These are phyloP conservation scores for Bombus consobrinus DNA, from an alignment of 1,140 invertebrate species.

Conservation along the genomic window DNA sequence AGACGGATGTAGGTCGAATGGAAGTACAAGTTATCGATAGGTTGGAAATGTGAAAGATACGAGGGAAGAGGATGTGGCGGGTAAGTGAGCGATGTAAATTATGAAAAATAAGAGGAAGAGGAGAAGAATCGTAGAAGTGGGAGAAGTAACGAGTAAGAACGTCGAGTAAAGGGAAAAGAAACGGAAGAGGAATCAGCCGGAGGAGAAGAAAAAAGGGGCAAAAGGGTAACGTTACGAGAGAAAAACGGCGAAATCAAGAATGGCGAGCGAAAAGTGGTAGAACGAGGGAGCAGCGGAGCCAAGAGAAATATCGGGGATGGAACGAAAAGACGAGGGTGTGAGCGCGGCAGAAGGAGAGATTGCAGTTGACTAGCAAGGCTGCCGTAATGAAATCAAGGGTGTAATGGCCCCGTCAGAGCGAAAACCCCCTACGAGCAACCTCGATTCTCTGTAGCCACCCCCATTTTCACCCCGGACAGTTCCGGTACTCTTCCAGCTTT, in stretches of 20 bases:
- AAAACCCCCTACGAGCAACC: conserved; percentile 68
- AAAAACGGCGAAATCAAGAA: conserved; percentile 12
- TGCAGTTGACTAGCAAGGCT: conserved; percentile 75
- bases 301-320: conserved; percentile 58
- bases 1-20: neutral
- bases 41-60: neutral
- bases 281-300: conserved; percentile 11
- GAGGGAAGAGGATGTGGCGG: neutral
- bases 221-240: neutral
- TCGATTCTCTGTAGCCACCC: conserved; percentile 65
- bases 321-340: conserved; percentile 55
- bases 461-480: conserved; percentile 49
- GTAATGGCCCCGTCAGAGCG: conserved; percentile 79
- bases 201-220: neutral
- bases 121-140: too few species aligned
- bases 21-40: neutral
- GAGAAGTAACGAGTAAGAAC: neutral
- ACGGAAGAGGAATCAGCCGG: neutral
- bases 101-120: neutral
- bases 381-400: conserved; percentile 79
- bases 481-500: conserved; percentile 65
- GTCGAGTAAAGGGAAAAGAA: neutral
- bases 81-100: neutral
- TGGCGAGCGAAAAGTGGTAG: neutral
- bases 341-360: conserved; percentile 66